Evolutionary conservation across 2,113 vertebrate species (phyloP).

Genomic region (Ciconia stormi): DNA sequence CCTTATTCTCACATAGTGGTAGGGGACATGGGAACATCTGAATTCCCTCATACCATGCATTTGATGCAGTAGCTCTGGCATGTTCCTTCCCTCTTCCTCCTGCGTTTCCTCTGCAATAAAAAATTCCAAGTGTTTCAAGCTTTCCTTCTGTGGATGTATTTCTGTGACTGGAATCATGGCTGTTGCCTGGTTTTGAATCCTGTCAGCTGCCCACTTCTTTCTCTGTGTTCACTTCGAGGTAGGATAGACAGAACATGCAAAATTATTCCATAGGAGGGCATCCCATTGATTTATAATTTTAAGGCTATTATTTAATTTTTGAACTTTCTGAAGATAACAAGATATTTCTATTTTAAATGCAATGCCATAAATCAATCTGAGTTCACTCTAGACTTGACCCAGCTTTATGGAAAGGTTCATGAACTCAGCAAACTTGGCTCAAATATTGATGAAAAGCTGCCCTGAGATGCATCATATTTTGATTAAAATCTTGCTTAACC

Average conservation of each 20-base stretch:
- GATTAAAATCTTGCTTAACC: not conserved
- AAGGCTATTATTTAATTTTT: not conserved
- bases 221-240: not conserved
- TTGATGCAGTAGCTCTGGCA: not conserved
- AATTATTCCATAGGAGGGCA: not conserved
- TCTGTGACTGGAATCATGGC: not conserved
- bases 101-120: not conserved
- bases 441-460: not conserved
- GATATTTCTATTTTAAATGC: not conserved
- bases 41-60: not conserved
- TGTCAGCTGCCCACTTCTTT: not conserved
- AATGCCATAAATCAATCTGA: not conserved
- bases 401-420: not conserved
- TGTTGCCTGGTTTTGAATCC: not conserved
- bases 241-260: not conserved
- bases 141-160: not conserved
- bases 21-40: not conserved
- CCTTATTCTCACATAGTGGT: not conserved
- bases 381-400: not conserved
- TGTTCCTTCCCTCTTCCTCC: not conserved
- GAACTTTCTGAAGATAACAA: not conserved
- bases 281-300: not conserved
- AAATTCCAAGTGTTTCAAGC: not conserved
- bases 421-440: constrained; percentile 15
- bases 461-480: not conserved